Conservation (phyloP, 2,113 vertebrate genomes). For the Planiliza haematocheilus region DNA sequence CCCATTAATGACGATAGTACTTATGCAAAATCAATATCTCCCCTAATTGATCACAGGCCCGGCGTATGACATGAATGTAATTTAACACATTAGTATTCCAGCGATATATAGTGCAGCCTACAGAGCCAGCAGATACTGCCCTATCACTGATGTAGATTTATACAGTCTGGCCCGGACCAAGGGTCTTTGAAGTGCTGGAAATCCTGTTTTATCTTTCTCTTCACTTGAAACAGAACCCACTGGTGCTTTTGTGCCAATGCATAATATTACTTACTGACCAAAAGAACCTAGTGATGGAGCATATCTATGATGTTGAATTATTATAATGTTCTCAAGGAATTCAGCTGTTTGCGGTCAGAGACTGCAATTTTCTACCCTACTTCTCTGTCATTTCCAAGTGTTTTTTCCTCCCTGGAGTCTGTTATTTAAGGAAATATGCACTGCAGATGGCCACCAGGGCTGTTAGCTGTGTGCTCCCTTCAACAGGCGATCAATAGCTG, state of each 20-base stretch:
- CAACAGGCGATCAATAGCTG: constrained; percentile 70
- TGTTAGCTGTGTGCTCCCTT: constrained; percentile 42
- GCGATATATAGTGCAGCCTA: constrained; percentile 35
- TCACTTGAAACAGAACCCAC: constrained; percentile 35
- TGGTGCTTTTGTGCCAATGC: constrained; percentile 52
- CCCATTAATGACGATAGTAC: constrained; percentile 30
- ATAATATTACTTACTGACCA: constrained; percentile 44
- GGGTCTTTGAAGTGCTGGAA: constrained; percentile 62
- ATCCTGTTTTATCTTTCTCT: constrained; percentile 53
- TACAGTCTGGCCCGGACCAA: constrained; percentile 49
- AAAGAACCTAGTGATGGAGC: constrained; percentile 32
- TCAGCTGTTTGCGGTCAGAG: background rate
- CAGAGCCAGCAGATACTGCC: constrained; percentile 49
- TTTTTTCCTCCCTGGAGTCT: background rate
- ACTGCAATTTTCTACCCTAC: constrained; percentile 23
- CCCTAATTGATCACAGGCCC: constrained; percentile 61
- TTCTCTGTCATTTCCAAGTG: constrained; percentile 19
- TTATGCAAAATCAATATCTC: constrained; percentile 64
- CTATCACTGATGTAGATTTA: constrained; percentile 59
- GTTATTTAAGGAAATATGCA: constrained; percentile 45
- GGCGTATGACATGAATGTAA: constrained; percentile 61
- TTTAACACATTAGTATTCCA: constrained; percentile 72
- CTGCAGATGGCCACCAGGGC: constrained; percentile 31
- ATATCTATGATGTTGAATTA: constrained; percentile 34
- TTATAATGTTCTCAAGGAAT: constrained; percentile 56